Base-by-base conservation (phyloP, 53 echinoderm and acorn worm genomes). In the Temnopleurus reevesii region DNA sequence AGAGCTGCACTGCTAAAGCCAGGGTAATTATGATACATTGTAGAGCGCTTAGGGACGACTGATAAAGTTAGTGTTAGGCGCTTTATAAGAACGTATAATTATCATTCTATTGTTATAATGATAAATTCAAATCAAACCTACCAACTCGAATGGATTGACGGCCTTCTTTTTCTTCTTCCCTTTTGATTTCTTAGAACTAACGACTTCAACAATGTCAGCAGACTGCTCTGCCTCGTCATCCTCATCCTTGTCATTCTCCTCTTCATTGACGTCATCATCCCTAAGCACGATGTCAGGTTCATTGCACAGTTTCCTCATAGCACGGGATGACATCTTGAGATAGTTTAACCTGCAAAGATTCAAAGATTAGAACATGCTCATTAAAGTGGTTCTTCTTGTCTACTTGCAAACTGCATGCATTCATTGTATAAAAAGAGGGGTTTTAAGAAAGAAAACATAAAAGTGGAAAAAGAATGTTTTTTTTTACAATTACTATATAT, bases 201-300 rank as follows among this genome's bases (percentile, higher is more conserved):
- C 57, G 81, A 57, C 77, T 12, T 92, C 57, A 36, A 65, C 77
- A 56, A 58, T 59, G 7, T 82, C 90, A 38, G 21, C 71, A n/a
- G n/a, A n/a, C 41, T 71, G 71, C n/a, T 41, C 88, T 46, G 41
- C 66, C 5, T 64, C 54, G 7, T 80, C 81, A 45, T 80, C 80
- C 63, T 77, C 66, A 30, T 86, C 55, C 46, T 66, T 53, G 33
- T 81, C 90, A 23, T 94, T 91, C 24, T 66, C 83, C 33, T 91
- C 91, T 33, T 59, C 79, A 30, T 57, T 88, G 25, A 81, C 45
- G 19, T 59, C 91, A 45, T 85, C 90, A 19, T 89, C 93, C 59
- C 90, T 83, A 54, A 93, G 53, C 13, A 84, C 21, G 36, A 90
- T 63, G 49, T 90, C 82, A 53, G 83, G 83, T 27, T 84, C 88